Conservation (phyloP, 2,888 invertebrate genomes). For the Drosophila gaucha region DNA sequence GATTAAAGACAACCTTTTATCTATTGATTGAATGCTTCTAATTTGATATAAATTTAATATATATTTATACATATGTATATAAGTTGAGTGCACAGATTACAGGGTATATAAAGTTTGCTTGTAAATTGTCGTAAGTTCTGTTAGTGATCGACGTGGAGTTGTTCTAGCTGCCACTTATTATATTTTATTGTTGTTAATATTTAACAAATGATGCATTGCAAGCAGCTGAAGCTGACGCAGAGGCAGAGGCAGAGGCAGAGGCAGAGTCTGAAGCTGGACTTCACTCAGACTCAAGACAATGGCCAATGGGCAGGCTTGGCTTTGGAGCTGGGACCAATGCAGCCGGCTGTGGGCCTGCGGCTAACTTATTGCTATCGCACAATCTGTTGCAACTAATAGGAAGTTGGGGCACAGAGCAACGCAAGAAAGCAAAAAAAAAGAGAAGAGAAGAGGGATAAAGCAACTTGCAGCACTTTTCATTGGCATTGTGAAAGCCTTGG, state of each 20-base stretch:
- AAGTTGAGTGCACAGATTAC: background rate
- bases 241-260: background rate
- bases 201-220: slow-evolving; percentile 64
- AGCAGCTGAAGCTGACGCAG: background rate
- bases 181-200: slow-evolving; percentile 56
- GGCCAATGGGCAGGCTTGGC: slow-evolving; percentile 23
- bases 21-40: too few relatives aligned
- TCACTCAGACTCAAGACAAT: slow-evolving; percentile 43
- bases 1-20: too few relatives aligned
- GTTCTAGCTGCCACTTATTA: slow-evolving; percentile 54
- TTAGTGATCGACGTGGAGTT: slow-evolving; percentile 10
- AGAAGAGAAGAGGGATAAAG: slow-evolving; percentile 17
- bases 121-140: background rate
- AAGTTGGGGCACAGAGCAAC: slow-evolving; percentile 54
- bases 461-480: slow-evolving; percentile 63
- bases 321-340: slow-evolving; percentile 35
- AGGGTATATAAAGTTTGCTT: background rate
- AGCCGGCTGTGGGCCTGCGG: slow-evolving; percentile 40
- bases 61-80: too few relatives aligned
- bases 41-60: too few relatives aligned
- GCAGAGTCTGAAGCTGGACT: slow-evolving; percentile 2
- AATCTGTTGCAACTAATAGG: slow-evolving; percentile 76
- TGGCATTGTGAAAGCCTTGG: slow-evolving; percentile 73
- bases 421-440: background rate
- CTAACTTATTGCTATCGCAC: slow-evolving; percentile 79